Conservation (phyloP, 2,113 vertebrate genomes). For the Lates calcarifer region DNA sequence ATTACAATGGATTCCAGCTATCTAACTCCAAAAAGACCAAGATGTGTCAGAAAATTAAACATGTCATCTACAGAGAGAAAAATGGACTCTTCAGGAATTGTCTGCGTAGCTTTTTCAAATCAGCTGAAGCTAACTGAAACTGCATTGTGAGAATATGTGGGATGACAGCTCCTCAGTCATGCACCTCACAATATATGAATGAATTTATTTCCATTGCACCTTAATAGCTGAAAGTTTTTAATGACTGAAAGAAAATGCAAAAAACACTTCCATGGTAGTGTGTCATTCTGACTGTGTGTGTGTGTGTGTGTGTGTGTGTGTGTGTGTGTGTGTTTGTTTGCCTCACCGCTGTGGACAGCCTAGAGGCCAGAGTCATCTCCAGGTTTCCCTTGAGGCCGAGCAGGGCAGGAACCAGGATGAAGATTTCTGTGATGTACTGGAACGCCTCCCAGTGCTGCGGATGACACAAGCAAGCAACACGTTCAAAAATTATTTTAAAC, state of each 20-base stretch:
- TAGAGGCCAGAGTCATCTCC: conserved; percentile 99
- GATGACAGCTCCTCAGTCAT: neutral
- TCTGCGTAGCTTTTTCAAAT: neutral
- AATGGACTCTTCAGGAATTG: neutral
- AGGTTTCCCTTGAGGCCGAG: conserved; percentile 98
- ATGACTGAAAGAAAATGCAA: neutral
- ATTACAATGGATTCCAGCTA: neutral
- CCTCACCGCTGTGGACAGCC: conserved; percentile 94
- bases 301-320: conserved; percentile 10
- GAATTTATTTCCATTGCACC: neutral
- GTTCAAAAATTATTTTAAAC: neutral
- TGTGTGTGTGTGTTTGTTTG: neutral
- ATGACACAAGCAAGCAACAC: neutral
- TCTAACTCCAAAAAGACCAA: conserved; percentile 1
- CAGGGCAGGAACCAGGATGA: conserved; percentile 97
- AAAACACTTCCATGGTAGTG: neutral
- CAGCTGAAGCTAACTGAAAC: neutral
- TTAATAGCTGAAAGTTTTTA: neutral
- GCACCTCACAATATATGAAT: neutral
- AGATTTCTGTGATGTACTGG: conserved; percentile 95
- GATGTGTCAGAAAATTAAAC: conserved; percentile 4
- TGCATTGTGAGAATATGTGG: neutral
- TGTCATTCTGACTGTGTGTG: neutral
- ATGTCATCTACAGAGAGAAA: neutral
- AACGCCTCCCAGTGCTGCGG: conserved; percentile 97